Evolutionary conservation across 2,113 vertebrate genomes (phyloP).

Genomic region (Falco punctatus): DNA sequence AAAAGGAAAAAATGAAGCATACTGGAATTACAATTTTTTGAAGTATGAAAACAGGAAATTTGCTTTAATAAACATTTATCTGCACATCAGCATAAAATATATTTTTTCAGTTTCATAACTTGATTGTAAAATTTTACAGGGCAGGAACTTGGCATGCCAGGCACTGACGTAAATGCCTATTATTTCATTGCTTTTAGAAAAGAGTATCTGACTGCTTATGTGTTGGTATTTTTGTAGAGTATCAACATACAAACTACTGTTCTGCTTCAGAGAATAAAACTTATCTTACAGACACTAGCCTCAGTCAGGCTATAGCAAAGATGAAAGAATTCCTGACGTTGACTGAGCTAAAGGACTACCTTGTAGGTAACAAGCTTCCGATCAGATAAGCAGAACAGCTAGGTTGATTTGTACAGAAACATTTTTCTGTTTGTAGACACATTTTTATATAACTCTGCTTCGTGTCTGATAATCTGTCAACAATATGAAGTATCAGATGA

Average conservation of each 20-base stretch:
- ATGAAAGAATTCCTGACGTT: background rate
- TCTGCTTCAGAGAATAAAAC: background rate
- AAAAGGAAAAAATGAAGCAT: background rate
- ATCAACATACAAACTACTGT: background rate
- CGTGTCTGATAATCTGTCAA: conserved; percentile 17
- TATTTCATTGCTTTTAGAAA: conserved; percentile 21
- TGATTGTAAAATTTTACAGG: conserved; percentile 28
- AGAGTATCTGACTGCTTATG: background rate
- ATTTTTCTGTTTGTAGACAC: background rate
- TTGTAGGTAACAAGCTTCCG: background rate
- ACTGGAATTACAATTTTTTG: background rate
- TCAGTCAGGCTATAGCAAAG: background rate
- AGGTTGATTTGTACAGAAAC: background rate
- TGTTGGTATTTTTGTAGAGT: background rate
- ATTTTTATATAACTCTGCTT: background rate
- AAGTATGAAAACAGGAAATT: background rate
- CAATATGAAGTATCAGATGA: background rate
- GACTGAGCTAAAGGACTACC: background rate
- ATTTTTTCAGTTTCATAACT: conserved; percentile 8
- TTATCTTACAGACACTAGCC: background rate
- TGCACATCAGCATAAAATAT: background rate
- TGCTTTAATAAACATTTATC: conserved; percentile 9
- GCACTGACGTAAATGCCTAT: background rate
- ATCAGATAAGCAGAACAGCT: background rate
- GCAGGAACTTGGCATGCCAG: background rate